These are phyloP conservation scores for Eucidaris tribuloides DNA, from an alignment of 35 echinoderm and acorn worm species.

Conservation along the genomic window DNA sequence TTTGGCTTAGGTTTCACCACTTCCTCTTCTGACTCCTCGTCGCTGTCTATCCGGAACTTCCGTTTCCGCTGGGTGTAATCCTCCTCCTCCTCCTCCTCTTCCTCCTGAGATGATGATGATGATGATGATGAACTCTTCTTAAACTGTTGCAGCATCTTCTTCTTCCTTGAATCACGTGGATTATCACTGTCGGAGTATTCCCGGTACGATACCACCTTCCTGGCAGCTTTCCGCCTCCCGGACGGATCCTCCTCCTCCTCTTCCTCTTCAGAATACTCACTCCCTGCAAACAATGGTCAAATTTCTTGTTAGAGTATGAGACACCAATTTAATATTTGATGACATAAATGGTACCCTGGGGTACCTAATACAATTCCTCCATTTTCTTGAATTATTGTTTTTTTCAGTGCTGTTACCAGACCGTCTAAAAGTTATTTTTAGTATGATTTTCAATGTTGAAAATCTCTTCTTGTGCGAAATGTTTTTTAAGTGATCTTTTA, in stretches of 20 bases:
- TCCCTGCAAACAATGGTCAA: constrained; percentile 13
- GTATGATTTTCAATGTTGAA: no score
- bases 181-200: constrained; percentile 46
- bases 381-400: no score
- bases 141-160: background rate
- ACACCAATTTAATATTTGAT: background rate
- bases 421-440: no score
- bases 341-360: no score
- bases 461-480: no score
- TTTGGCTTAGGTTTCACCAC: background rate
- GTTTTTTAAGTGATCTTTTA: no score
- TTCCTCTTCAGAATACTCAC: constrained; percentile 53
- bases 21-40: constrained; percentile 44
- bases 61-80: constrained; percentile 48
- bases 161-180: background rate
- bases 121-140: background rate
- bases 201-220: constrained; percentile 20
- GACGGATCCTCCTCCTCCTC: background rate
- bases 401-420: no score
- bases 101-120: constrained; percentile 25
- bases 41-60: constrained; percentile 76
- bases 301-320: background rate
- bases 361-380: no score
- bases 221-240: background rate
- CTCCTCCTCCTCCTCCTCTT: constrained; percentile 25